A percentile compares a stretch with the other conserved stretches of the same genome.
These are phyloP conservation scores for Lycodopsis pacificus DNA, from an alignment of 2,797 vertebrate genomes.

Conservation along the genomic window DNA sequence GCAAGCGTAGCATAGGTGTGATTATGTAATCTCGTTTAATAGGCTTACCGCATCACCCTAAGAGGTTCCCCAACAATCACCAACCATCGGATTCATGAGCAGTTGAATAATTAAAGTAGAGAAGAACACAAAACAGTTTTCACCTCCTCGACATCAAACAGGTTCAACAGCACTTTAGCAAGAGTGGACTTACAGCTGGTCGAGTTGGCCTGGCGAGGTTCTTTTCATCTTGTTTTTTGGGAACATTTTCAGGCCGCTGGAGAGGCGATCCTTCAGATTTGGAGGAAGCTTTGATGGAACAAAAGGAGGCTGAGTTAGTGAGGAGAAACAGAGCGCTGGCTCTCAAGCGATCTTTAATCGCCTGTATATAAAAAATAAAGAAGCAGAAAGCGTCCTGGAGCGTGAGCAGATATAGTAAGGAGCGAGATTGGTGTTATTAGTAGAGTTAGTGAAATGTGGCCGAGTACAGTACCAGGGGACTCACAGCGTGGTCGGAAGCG, in stretches of 20 bases:
- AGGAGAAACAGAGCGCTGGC: slow-evolving; percentile 3
- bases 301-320: slow-evolving; percentile 39
- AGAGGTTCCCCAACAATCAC: slow-evolving; percentile 63
- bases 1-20: slow-evolving; percentile 52
- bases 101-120: slow-evolving; percentile 51
- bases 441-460: slow-evolving; percentile 19
- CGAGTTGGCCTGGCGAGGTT: slow-evolving; percentile 86
- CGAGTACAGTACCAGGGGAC: slow-evolving; percentile 72
- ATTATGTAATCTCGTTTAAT: slow-evolving; percentile 42
- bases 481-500: slow-evolving; percentile 90
- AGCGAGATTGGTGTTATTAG: background rate
- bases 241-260: slow-evolving; percentile 85
- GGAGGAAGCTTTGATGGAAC: slow-evolving; percentile 83
- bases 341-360: slow-evolving; percentile 2
- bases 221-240: slow-evolving; percentile 89
- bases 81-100: slow-evolving; percentile 68
- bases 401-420: background rate
- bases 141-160: slow-evolving; percentile 35
- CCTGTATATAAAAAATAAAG: too few species aligned
- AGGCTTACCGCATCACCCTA: slow-evolving; percentile 92
- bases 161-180: background rate
- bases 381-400: background rate
- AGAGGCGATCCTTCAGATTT: slow-evolving; percentile 89
- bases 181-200: slow-evolving; percentile 87
- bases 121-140: slow-evolving; percentile 40